A percentile compares a stretch with the other conserved stretches of the same genome.
Conservation (phyloP, 2,888 invertebrate genomes). For the Chrysomela aeneicollis region DNA sequence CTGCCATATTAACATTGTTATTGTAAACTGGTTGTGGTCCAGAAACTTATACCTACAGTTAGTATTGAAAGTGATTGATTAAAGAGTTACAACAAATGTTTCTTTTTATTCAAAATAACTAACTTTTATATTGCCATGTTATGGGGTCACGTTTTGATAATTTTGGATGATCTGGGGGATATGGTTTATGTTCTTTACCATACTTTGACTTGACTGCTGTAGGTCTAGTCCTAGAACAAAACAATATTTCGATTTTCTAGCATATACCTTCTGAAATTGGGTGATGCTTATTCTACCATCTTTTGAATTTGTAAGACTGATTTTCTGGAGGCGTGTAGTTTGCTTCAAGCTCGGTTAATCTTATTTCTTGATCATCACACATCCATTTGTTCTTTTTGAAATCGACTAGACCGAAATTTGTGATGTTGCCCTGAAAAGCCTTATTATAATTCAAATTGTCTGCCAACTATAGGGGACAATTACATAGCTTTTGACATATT, state of each 20-base stretch:
- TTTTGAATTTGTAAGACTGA: conserved; percentile 54
- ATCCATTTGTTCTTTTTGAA: conserved; percentile 62
- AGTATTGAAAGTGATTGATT: neutral
- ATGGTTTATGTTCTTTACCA: conserved; percentile 29
- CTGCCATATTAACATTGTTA: conserved; percentile 29
- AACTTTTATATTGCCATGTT: conserved; percentile 43
- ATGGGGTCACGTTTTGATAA: conserved; percentile 43
- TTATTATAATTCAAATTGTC: neutral
- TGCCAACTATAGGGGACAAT: conserved; percentile 1
- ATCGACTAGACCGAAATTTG: conserved; percentile 63
- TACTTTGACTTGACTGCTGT: conserved; percentile 34
- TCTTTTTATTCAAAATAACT: neutral
- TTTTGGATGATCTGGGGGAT: conserved; percentile 37
- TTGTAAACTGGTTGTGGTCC: conserved; percentile 22
- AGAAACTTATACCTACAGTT: conserved; percentile 1
- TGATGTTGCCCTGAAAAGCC: conserved; percentile 61
- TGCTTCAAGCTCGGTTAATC: conserved; percentile 58
- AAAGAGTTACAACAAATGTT: neutral
- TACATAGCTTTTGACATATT: conserved; percentile 36
- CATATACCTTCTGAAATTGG: too few relatives aligned
- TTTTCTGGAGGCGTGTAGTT: conserved; percentile 60
- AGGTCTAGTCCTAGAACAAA: conserved; percentile 33
- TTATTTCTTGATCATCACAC: conserved; percentile 63
- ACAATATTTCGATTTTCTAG: neutral
- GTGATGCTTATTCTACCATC: conserved; percentile 29